Base-by-base conservation (phyloP, 2,888 invertebrate genomes). In the Pseudanteris insignis region DNA sequence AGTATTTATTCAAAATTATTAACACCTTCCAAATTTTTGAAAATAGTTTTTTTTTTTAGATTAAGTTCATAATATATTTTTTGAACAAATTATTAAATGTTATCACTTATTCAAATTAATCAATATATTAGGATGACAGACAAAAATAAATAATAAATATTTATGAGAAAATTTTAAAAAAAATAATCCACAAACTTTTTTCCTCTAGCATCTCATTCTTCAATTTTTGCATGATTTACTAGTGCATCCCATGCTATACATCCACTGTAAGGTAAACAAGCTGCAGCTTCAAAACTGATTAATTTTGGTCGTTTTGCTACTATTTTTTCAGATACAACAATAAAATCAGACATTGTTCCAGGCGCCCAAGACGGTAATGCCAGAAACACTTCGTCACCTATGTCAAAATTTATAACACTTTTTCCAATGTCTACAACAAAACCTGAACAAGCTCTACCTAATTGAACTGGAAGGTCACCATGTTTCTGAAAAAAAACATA, bases 361-460 rank as follows among this genome's bases (percentile, higher is more conserved):
- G 81, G 78, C 11, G 82, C 81, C 84, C 86, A 87, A 60, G 84
- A 84, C 29, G 86, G 85, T 38, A 82, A 77, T 9, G 83, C 81
- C n/a, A 61, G 25, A 83, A 85, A 86, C 15, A 87, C 86, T 75
- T 86, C 85, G 69, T 87, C 87, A 1, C 87, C 87, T 12, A 86
- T 81, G 68, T 86, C 85, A 65, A 87, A 82, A 54, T 83, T 79
- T 13, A 79, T 80, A 4, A 87, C 86, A 63, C 81, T 81, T 60
- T 78, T 81, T n/a, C 88, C 88, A 30, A 86, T 81, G 63, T 86
- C 86, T 12, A 84, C 80, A 6, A 88, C 82, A 26, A 86, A 73
- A 18, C 88, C 88, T 6, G 86, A 80, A 71, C 87, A 86, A 71
- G 86, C 86, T 63, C 88, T 81, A 1, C 88, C 88, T 24, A 88